Conservation (phyloP, 2,888 invertebrate genomes). For the Myopa testacea region DNA sequence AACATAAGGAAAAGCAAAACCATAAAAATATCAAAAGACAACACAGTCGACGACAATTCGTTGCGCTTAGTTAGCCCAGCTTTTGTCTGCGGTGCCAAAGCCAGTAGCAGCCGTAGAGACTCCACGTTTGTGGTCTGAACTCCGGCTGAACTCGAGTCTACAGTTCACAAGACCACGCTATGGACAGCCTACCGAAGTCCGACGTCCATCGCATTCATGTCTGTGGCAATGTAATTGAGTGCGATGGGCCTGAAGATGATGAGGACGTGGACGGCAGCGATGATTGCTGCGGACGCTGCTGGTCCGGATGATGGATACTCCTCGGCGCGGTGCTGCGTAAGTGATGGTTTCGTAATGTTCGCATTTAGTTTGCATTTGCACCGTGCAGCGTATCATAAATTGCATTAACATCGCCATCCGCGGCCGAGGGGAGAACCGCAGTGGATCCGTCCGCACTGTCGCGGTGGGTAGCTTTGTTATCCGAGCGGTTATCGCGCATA, state of each 20-base stretch:
- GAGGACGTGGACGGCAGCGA: conserved; percentile 4
- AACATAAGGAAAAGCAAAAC: not conserved
- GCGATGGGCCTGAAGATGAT: conserved; percentile 28
- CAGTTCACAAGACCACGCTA: conserved; percentile 20
- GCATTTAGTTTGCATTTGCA: conserved; percentile 23
- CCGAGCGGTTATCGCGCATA: conserved; percentile 21
- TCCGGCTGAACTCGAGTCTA: conserved; percentile 13
- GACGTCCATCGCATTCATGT: conserved; percentile 19
- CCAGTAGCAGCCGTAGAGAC: conserved; percentile 8
- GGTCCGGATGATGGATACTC: not conserved
- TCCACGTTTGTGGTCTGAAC: conserved; percentile 24
- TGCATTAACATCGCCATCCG: conserved; percentile 20
- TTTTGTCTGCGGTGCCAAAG: conserved; percentile 28
- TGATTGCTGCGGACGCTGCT: conserved; percentile 14
- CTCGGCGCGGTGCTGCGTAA: not conserved
- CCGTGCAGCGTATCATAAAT: conserved; percentile 24
- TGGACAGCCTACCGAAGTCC: not conserved
- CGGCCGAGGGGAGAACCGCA: not conserved
- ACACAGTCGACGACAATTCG: conserved; percentile 26
- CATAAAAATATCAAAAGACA: not conserved
- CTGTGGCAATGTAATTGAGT: conserved; percentile 33
- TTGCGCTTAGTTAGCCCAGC: conserved; percentile 30
- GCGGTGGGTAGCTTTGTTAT: conserved; percentile 9
- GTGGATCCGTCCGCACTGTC: not conserved
- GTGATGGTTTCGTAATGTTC: conserved; percentile 18